Percentiles rank a stretch among this genome's conserved stretches.
Evolutionary conservation across 1,140 invertebrate genomes (phyloP).

Genomic region (Telenomus remus): DNA sequence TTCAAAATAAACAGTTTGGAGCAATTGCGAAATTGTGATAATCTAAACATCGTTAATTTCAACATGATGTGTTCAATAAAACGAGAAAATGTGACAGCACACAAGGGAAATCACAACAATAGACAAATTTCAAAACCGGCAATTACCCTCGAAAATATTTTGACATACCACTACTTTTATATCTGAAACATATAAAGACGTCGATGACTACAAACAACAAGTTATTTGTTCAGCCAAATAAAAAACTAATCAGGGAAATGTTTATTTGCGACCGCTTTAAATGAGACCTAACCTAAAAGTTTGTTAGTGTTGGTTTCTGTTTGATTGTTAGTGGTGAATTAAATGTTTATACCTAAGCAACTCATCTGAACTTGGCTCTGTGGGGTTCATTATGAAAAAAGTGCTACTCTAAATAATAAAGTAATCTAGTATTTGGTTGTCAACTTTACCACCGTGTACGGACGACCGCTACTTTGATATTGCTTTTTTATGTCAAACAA

Average conservation of each 20-base stretch:
- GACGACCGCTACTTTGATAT: neutral
- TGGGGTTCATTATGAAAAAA: slow-evolving; percentile 29
- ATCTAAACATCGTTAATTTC: no score
- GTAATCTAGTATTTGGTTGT: slow-evolving; percentile 7
- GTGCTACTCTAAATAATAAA: neutral
- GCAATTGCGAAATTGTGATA: no score
- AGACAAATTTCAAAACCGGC: neutral
- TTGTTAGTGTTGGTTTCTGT: neutral
- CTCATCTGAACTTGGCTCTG: slow-evolving; percentile 26
- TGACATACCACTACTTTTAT: slow-evolving; percentile 18
- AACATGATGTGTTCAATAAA: no score
- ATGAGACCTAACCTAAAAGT: slow-evolving; percentile 22
- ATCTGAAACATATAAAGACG: slow-evolving; percentile 22
- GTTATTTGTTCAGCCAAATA: neutral
- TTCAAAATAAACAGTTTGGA: no score
- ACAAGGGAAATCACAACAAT: neutral
- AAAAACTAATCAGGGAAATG: neutral
- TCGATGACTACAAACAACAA: neutral
- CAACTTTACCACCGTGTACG: slow-evolving; percentile 20
- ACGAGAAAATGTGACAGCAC: no score
- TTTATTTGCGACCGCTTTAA: neutral
- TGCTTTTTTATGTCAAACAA: neutral
- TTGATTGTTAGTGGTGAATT: neutral
- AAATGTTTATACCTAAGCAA: slow-evolving; percentile 34
- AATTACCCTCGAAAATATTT: slow-evolving; percentile 11